Conservation (phyloP, 2,888 invertebrate species). For the Cybosia mesomella region DNA sequence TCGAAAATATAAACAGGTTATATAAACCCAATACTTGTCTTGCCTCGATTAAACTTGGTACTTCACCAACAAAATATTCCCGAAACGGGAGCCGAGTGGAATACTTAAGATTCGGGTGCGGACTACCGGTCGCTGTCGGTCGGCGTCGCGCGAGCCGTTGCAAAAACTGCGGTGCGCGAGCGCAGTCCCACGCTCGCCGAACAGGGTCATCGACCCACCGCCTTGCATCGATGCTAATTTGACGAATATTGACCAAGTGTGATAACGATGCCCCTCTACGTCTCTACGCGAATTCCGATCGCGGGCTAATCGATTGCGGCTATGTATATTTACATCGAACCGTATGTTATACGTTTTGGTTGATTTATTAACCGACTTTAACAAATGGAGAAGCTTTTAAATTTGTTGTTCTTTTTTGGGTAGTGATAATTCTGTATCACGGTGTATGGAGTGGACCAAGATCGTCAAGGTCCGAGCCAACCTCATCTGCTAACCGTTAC, state of each 20-base stretch:
- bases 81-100: slow-evolving; percentile 39
- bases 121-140: slow-evolving; percentile 50
- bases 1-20: slow-evolving; percentile 28
- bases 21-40: slow-evolving; percentile 23
- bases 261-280: slow-evolving; percentile 48
- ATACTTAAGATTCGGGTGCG: slow-evolving; percentile 60
- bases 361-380: neutral
- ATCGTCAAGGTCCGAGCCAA: no score
- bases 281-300: slow-evolving; percentile 50
- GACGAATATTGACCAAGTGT: slow-evolving; percentile 69
- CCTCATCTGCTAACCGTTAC: no score
- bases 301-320: slow-evolving; percentile 42
- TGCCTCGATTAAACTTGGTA: slow-evolving; percentile 29
- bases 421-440: no score
- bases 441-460: no score
- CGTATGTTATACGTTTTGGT: neutral
- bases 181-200: slow-evolving; percentile 75
- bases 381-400: neutral
- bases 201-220: slow-evolving; percentile 69
- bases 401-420: neutral
- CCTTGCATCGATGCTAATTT: slow-evolving; percentile 79
- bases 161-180: slow-evolving; percentile 72
- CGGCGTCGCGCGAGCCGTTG: slow-evolving; percentile 59
- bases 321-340: slow-evolving; percentile 27
- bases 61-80: slow-evolving; percentile 46